Conservation (phyloP, 2,888 invertebrate species). For the Aplocera efformata region DNA sequence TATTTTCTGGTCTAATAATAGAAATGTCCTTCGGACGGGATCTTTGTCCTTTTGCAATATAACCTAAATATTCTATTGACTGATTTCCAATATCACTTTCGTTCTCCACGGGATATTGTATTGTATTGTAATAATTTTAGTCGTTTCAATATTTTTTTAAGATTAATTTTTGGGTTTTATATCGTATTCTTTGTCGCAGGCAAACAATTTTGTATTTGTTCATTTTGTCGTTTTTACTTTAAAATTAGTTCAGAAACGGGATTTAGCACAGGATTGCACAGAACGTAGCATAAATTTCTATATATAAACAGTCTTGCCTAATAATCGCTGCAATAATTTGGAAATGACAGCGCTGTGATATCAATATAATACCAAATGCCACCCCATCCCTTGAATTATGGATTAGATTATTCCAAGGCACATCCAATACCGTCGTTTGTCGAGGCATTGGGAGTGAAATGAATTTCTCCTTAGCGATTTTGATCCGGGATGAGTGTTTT, state of each 20-base stretch:
- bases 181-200: too few species aligned
- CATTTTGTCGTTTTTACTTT: too few species aligned
- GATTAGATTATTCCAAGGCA: slow-evolving; percentile 30
- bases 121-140: neutral
- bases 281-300: too few species aligned
- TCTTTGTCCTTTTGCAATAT: slow-evolving; percentile 41
- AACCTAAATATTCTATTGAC: slow-evolving; percentile 31
- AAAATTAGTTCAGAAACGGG: too few species aligned
- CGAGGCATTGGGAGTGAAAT: slow-evolving; percentile 27
- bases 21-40: slow-evolving; percentile 13
- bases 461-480: slow-evolving; percentile 23
- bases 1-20: neutral
- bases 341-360: neutral
- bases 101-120: slow-evolving; percentile 17
- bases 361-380: slow-evolving; percentile 18
- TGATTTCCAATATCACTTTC: slow-evolving; percentile 20
- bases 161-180: too few species aligned
- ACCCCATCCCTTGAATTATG: slow-evolving; percentile 31
- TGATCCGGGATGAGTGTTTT: slow-evolving; percentile 9
- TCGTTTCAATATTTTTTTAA: too few species aligned
- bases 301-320: too few species aligned
- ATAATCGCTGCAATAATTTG: too few species aligned
- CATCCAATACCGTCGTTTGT: slow-evolving; percentile 28
- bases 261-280: too few species aligned
- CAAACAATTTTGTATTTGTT: too few species aligned